Base-by-base conservation (phyloP, 2,888 invertebrate genomes). In the Cryptus viduatorius region DNA sequence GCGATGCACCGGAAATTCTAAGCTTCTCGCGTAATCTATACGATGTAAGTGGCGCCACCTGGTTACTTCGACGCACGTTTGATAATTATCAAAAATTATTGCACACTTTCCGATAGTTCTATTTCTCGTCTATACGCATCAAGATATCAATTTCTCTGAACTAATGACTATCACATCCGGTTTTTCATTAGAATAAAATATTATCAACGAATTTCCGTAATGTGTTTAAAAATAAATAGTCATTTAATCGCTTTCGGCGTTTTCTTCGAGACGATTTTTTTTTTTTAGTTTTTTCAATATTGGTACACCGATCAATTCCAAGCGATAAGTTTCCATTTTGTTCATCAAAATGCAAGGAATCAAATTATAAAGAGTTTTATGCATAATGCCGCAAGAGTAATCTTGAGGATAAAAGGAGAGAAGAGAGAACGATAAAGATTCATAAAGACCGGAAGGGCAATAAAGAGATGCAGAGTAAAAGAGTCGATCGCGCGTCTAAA, bases 341-440 rank as follows among this genome's bases (percentile, higher is more conserved):
- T 19, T 10, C 24, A 19, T 56, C 1, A 19, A 19, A 19, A 56
- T 5, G 10, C 24, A 7, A 56, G 12, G 24, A 12, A 24, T 19
- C 19, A 19, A 56, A 56, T 56, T 24, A 24, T 56, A 10, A 56
- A 24, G 56, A 56, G 19, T 56, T 56, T 24, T 85, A 78, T 67
- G 81, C 67, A 29, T 56, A 69, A 29, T 79, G 86, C 86, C 86
- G 89, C 88, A 16, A 16, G 1, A 42, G 42, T n/a, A 14, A 19
- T 42, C 65, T 67, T 67, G 59, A 83, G 79, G 82, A 86, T 82
- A 83, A 84, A 16, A 82, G 80, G 16, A 84, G 86, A 86, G 86
- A 83, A 85, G 86, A 84, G 71, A 85, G 86, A 85, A 84, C 82
- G 85, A 86, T 87, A 87, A 85, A 82, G 87, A 88, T 76, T 82